A percentile compares a stretch with the other conserved stretches of the same genome.
Conservation (phyloP, 2,888 invertebrate species). For the Anoncus sp. region DNA sequence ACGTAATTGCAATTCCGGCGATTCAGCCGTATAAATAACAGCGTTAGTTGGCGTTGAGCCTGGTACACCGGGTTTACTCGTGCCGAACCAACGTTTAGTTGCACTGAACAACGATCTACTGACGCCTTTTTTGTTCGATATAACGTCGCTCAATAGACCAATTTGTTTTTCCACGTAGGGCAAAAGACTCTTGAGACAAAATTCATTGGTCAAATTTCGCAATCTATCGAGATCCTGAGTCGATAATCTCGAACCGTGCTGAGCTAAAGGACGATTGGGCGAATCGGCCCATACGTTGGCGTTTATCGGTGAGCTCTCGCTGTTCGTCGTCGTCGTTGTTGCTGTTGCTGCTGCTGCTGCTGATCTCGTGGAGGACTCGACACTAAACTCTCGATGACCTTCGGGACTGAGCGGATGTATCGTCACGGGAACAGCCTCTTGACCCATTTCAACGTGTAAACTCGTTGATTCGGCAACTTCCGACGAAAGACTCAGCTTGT, state of each 20-base stretch:
- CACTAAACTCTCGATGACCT: slow-evolving; percentile 83
- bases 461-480: slow-evolving; percentile 75
- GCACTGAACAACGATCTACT: slow-evolving; percentile 97
- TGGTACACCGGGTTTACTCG: slow-evolving; percentile 92
- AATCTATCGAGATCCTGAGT: slow-evolving; percentile 94
- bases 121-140: slow-evolving; percentile 95
- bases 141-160: slow-evolving; percentile 90
- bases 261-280: slow-evolving; percentile 84
- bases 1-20: slow-evolving; percentile 96
- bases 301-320: slow-evolving; percentile 79
- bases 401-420: slow-evolving; percentile 91
- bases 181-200: slow-evolving; percentile 92
- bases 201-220: slow-evolving; percentile 93
- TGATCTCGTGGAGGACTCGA: too few relatives aligned
- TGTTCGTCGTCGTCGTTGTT: slow-evolving; percentile 43
- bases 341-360: too few relatives aligned
- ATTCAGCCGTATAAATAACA: slow-evolving; percentile 93
- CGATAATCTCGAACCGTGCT: slow-evolving; percentile 92
- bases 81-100: slow-evolving; percentile 97
- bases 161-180: slow-evolving; percentile 97
- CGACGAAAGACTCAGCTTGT: slow-evolving; percentile 76
- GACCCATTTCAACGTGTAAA: slow-evolving; percentile 83
- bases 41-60: slow-evolving; percentile 88
- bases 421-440: slow-evolving; percentile 84
- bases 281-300: slow-evolving; percentile 86